phyloP scores from a whole-genome alignment of 2,113 vertebrate genomes.

The Oryzias melastigma region DNA sequence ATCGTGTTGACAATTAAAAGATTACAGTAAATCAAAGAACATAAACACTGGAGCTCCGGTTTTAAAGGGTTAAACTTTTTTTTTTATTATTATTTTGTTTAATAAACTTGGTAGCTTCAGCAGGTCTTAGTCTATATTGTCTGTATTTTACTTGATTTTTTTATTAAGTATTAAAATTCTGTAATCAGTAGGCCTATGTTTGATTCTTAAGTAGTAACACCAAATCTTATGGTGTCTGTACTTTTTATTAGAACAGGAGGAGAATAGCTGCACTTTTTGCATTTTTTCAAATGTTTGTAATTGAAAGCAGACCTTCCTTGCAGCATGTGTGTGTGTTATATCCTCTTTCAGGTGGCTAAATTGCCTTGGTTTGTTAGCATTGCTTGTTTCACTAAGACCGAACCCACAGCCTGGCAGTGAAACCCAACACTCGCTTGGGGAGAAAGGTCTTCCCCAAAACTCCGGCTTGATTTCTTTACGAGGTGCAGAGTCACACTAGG shows the following conservation, averaged over 20 bases:
- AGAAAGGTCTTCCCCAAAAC: slow-evolving; percentile 54
- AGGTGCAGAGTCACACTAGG: slow-evolving; percentile 72
- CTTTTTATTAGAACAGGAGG: slow-evolving; percentile 19
- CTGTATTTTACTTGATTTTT: too few relatives aligned
- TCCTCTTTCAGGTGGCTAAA: slow-evolving; percentile 61
- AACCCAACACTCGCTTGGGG: slow-evolving; percentile 65
- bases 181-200: neutral
- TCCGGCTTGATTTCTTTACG: slow-evolving; percentile 65
- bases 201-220: neutral
- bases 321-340: slow-evolving; percentile 31
- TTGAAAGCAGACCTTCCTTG: slow-evolving; percentile 42
- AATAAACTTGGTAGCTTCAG: too few relatives aligned
- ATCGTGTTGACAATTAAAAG: too few relatives aligned
- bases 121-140: too few relatives aligned
- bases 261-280: neutral
- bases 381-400: slow-evolving; percentile 50
- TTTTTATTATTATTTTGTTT: too few relatives aligned
- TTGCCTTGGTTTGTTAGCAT: slow-evolving; percentile 63
- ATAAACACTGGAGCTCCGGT: too few relatives aligned
- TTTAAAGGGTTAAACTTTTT: too few relatives aligned
- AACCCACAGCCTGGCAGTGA: slow-evolving; percentile 61
- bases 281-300: slow-evolving; percentile 33
- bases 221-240: slow-evolving; percentile 28
- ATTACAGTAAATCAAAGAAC: too few relatives aligned
- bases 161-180: too few relatives aligned